Evolutionary conservation across 2,888 invertebrate species (phyloP), one percentile per base, ranked within the genome.

Genomic region (Ormyrus rosae): DNA sequence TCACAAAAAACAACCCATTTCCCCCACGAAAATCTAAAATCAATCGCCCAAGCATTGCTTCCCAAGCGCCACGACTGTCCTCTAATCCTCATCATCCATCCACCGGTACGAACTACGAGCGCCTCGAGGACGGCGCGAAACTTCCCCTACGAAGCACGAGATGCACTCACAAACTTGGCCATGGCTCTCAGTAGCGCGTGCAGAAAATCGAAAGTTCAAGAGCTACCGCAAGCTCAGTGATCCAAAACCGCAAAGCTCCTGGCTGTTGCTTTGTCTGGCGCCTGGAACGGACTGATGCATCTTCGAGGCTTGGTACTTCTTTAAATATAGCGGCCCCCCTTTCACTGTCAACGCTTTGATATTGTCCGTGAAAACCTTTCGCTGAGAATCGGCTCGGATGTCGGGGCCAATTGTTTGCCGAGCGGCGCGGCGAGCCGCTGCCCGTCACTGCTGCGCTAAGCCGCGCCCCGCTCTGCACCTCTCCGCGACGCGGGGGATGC

Each of bases 311-410:
- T 87, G 85, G 85, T 89, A 80, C 87, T 86, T 87, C 88, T 89
- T 34, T 90, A 90, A 81, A 90, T 90, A 90, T 90, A 90, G 86
- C 84, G 3, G 34, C 53, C 58, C 68, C 88, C 90, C 90, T 90
- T 90, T 90, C 90, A 90, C 90, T 88, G 87, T 86, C 85, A 85
- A 76, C 80, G 85, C 83, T 82, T 82, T 85, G 83, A 83, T 87
- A 86, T 87, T 84, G 88, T 85, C 85, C 82, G 78, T 78, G 81
- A 82, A 83, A 82, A 83, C 83, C 81, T 83, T 81, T 75, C 80
- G 78, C 82, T 51, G 65, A 71, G 81, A 78, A 84, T 86, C 83
- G 79, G 82, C 83, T 34, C 78, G 50, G 73, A 51, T 65, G 68
- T 46, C 77, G 77, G 34, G 34, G 60, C 74, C 84, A 84, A 85